phyloP scores from a whole-genome alignment of 2,888 invertebrate genomes.

The Lepas anatifera region DNA sequence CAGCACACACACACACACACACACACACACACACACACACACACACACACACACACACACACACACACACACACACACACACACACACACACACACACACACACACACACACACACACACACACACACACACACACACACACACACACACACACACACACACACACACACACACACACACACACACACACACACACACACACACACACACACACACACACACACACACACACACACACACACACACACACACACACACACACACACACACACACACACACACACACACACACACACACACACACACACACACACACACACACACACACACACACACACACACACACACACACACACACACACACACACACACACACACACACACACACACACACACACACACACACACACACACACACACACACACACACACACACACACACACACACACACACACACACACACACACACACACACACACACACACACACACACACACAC shows the following conservation, averaged over 20 bases:
- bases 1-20: neutral
- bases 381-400: neutral
- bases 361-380: constrained; percentile 12
- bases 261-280: neutral
- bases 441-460: constrained; percentile 16
- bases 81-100: neutral
- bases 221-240: neutral
- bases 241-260: neutral
- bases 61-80: neutral
- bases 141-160: neutral
- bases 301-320: neutral
- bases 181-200: neutral
- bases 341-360: neutral
- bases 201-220: neutral
- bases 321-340: constrained; percentile 9
- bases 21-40: neutral
- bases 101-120: neutral
- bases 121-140: neutral
- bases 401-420: neutral
- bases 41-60: neutral
- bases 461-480: neutral
- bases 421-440: constrained; percentile 10
- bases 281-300: constrained; percentile 1
- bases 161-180: neutral
- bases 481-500: neutral